Evolutionary conservation across 2,113 vertebrate species (phyloP).

Genomic region (Sturnira hondurensis): DNA sequence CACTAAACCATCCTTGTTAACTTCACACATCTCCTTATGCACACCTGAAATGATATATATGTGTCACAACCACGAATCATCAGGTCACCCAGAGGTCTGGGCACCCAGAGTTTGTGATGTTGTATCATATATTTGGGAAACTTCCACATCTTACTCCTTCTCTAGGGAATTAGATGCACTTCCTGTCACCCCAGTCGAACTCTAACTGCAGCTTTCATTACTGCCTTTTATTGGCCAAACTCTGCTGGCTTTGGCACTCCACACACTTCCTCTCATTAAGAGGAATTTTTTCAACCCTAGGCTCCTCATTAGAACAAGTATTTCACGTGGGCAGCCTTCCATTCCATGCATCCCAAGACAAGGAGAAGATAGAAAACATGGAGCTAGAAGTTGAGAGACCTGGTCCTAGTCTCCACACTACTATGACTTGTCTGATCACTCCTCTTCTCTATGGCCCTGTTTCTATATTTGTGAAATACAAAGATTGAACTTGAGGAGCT

Average conservation of each 20-base stretch:
- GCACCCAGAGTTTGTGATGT: not conserved
- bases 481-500: not conserved
- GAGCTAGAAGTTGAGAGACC: not conserved
- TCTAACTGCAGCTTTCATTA: conserved; percentile 6
- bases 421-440: not conserved
- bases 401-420: not conserved
- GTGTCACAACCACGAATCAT: not conserved
- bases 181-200: not conserved
- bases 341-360: not conserved
- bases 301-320: not conserved
- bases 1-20: not conserved
- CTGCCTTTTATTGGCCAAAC: not conserved
- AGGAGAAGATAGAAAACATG: not conserved
- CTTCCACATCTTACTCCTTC: not conserved
- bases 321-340: not conserved
- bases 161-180: not conserved
- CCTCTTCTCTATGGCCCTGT: not conserved
- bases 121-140: not conserved
- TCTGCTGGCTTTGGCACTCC: not conserved
- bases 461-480: not conserved
- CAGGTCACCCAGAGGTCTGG: not conserved
- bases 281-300: not conserved
- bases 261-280: conserved; percentile 2
- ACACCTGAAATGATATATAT: not conserved
- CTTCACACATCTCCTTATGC: not conserved